phyloP scores from a whole-genome alignment of 2,888 invertebrate species.

The Gastrophysa polygoni region DNA sequence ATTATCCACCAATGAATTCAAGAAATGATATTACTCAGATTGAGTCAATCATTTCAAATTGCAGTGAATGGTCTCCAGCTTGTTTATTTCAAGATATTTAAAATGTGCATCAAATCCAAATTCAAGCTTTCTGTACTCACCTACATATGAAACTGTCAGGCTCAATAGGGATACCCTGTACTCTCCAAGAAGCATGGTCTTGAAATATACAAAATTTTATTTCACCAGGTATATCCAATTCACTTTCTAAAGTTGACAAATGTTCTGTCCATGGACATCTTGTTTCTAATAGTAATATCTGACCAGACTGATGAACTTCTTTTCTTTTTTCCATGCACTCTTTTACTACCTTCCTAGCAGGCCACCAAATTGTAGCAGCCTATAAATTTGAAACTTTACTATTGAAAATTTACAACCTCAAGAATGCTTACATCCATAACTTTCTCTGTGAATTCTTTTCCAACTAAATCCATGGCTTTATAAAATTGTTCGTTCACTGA shows the following conservation, averaged over 20 bases:
- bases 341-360: slow-evolving; percentile 80
- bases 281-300: slow-evolving; percentile 76
- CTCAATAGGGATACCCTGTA: slow-evolving; percentile 81
- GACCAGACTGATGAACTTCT: slow-evolving; percentile 75
- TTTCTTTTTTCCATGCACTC: slow-evolving; percentile 73
- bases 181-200: slow-evolving; percentile 76
- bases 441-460: slow-evolving; percentile 77
- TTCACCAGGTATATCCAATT: slow-evolving; percentile 65
- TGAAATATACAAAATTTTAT: slow-evolving; percentile 77
- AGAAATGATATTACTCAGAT: too few relatives aligned
- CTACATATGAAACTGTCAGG: slow-evolving; percentile 74
- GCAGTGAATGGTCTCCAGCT: too few relatives aligned
- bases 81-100: too few relatives aligned
- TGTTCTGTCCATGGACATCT: slow-evolving; percentile 93
- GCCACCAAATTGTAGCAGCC: slow-evolving; percentile 78
- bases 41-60: too few relatives aligned
- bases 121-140: slow-evolving; percentile 52
- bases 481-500: slow-evolving; percentile 69
- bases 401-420: neutral
- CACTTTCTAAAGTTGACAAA: slow-evolving; percentile 80
- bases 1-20: too few relatives aligned
- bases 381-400: slow-evolving; percentile 49
- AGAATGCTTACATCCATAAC: slow-evolving; percentile 58
- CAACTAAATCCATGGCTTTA: slow-evolving; percentile 78
- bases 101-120: too few relatives aligned